Conservation (phyloP, 2,113 vertebrate genomes). For the Chaenogobius annularis region DNA sequence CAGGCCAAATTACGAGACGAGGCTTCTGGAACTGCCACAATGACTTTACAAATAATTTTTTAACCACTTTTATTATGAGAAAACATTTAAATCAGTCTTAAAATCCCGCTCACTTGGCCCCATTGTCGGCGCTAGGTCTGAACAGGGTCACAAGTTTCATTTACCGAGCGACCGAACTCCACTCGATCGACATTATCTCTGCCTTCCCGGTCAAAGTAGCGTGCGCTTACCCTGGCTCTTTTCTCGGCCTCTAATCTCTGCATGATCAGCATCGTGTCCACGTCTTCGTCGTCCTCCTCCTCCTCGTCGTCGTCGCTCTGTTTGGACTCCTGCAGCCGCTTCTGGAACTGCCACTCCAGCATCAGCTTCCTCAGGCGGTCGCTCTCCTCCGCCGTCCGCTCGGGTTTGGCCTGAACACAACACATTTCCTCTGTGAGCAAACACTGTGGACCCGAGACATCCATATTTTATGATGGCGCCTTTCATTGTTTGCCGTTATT, state of each 20-base stretch:
- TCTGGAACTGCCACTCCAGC: slow-evolving; percentile 99
- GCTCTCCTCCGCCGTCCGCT: slow-evolving; percentile 90
- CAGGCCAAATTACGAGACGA: neutral
- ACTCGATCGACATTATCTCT: neutral
- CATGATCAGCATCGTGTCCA: slow-evolving; percentile 95
- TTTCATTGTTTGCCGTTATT: neutral
- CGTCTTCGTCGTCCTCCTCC: slow-evolving; percentile 96
- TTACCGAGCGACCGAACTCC: neutral
- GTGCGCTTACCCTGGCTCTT: slow-evolving; percentile 90
- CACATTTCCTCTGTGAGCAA: neutral
- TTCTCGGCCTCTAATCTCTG: slow-evolving; percentile 96
- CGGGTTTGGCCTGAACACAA: slow-evolving; percentile 82
- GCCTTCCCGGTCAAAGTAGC: neutral
- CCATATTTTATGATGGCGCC: neutral
- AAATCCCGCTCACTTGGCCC: neutral
- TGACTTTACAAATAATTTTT: too few species aligned
- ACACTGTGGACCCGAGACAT: neutral
- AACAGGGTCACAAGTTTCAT: neutral
- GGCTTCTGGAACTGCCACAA: neutral
- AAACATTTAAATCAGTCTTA: neutral
- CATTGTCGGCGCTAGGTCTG: neutral
- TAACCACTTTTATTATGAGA: neutral
- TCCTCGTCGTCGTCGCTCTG: slow-evolving; percentile 95
- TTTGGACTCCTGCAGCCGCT: slow-evolving; percentile 94
- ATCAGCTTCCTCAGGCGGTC: slow-evolving; percentile 95